These are phyloP conservation scores for Salticus scenicus DNA, from an alignment of 2,888 invertebrate genomes.

Conservation along the genomic window DNA sequence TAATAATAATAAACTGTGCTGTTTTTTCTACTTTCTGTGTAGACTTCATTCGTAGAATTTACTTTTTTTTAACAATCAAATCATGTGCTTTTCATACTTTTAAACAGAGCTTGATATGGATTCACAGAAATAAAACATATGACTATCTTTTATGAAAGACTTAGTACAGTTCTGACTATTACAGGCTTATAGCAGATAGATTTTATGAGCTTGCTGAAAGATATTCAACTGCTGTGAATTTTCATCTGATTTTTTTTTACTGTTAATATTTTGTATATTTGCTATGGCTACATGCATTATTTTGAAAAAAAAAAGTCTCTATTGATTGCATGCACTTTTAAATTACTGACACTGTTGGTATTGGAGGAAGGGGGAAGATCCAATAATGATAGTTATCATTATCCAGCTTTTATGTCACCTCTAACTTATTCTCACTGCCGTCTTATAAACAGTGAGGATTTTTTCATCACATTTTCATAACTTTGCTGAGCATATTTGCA, in stretches of 20 bases:
- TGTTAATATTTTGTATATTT: constrained; percentile 55
- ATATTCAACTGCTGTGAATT: constrained; percentile 34
- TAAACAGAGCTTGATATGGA: constrained; percentile 45
- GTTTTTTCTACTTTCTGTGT: constrained; percentile 3
- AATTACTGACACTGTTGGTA: neutral
- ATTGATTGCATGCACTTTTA: neutral
- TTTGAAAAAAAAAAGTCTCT: neutral
- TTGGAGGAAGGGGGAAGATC: too few species aligned
- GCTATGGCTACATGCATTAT: constrained; percentile 13
- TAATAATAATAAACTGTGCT: too few species aligned
- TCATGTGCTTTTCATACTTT: constrained; percentile 36
- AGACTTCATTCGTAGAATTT: constrained; percentile 19
- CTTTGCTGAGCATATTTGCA: too few species aligned
- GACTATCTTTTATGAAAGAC: neutral
- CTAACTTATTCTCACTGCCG: neutral
- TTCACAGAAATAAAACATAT: constrained; percentile 2
- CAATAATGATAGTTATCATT: neutral
- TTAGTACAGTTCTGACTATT: constrained; percentile 13
- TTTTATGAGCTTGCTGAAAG: constrained; percentile 14
- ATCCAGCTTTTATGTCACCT: neutral
- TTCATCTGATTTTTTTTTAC: constrained; percentile 57
- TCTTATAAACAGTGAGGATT: neutral
- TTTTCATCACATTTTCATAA: neutral
- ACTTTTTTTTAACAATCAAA: constrained; percentile 2
- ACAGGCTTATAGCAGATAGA: constrained; percentile 9